A percentile compares a stretch with the other conserved stretches of the same genome.
These are phyloP conservation scores for Toxonevra muliebris DNA, from an alignment of 2,888 invertebrate genomes.

Conservation along the genomic window DNA sequence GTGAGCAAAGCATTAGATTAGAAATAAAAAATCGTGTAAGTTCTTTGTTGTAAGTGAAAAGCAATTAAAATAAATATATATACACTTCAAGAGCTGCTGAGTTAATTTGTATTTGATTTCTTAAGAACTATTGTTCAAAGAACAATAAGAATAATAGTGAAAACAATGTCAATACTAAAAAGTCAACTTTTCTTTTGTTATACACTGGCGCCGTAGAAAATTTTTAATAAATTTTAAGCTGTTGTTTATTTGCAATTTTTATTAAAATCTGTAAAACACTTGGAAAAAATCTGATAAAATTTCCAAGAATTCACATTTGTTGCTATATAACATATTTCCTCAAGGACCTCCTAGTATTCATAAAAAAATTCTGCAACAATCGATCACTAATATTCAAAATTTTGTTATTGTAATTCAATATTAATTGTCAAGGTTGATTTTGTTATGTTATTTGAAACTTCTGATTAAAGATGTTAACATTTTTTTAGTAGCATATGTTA, in stretches of 20 bases:
- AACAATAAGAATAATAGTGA: too few relatives aligned
- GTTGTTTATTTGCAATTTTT: background rate
- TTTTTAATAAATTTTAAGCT: background rate
- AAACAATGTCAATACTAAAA: background rate
- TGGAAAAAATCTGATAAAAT: background rate
- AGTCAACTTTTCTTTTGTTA: conserved; percentile 5
- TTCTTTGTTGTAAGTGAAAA: background rate
- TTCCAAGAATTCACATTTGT: background rate
- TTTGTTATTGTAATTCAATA: conserved; percentile 35
- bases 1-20: conserved; percentile 4
- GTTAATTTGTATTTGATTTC: conserved; percentile 23
- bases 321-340: too few relatives aligned
- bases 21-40: conserved; percentile 13
- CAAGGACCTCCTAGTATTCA: too few relatives aligned
- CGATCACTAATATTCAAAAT: conserved; percentile 12
- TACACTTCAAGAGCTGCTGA: conserved; percentile 22
- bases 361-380: conserved; percentile 6
- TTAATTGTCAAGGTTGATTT: conserved; percentile 28
- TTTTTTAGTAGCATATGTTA: too few relatives aligned
- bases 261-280: background rate
- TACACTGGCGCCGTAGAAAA: background rate
- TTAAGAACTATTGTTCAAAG: background rate
- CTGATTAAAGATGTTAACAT: too few relatives aligned
- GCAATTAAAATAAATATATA: background rate
- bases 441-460: conserved; percentile 33